phyloP scores from a whole-genome alignment of 2,797 vertebrate species.

The Sternarchorhynchus goeldii region DNA sequence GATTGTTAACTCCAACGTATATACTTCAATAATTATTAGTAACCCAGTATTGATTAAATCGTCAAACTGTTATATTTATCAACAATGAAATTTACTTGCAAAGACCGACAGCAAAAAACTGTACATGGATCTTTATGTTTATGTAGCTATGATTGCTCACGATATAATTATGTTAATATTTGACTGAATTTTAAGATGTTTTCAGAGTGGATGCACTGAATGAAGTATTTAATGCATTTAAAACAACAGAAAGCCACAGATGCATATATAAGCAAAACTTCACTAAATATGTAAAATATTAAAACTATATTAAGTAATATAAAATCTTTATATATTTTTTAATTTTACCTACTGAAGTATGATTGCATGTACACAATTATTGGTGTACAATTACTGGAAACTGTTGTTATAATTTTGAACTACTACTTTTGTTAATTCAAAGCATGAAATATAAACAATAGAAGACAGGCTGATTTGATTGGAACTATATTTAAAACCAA shows the following conservation, averaged over 20 bases:
- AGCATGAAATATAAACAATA: slow-evolving; percentile 49
- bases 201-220: background rate
- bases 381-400: background rate
- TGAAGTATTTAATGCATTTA: background rate
- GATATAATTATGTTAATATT: background rate
- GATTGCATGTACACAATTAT: slow-evolving; percentile 17
- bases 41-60: no score
- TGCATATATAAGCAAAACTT: background rate
- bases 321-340: no score
- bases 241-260: background rate
- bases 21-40: no score
- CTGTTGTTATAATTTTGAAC: slow-evolving; percentile 36
- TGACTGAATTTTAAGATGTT: background rate
- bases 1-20: no score
- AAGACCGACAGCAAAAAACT: no score
- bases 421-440: background rate
- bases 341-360: no score
- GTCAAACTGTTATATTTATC: background rate
- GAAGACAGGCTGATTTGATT: slow-evolving; percentile 66
- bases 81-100: background rate
- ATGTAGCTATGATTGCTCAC: background rate
- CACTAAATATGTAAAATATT: background rate
- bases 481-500: slow-evolving; percentile 89
- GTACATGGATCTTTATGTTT: background rate
- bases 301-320: background rate